Base-by-base conservation (phyloP, 2,113 vertebrate genomes). In the Microtus richardsoni region DNA sequence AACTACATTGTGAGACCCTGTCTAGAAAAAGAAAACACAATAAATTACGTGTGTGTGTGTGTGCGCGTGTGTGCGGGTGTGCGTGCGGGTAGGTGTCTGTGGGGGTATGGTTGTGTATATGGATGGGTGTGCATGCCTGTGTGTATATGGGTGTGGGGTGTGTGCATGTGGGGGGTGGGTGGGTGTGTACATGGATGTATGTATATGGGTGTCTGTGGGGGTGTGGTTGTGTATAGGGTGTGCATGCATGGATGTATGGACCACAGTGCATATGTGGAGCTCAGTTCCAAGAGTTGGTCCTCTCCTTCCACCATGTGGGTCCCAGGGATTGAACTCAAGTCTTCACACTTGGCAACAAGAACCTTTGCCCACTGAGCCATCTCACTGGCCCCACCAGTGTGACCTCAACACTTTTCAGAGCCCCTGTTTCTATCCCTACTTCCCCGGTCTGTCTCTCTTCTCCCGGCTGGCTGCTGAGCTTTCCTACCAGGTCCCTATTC, bases 61-160 rank as follows among this genome's bases (percentile, higher is more conserved):
- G 1, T 41, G 0, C 22, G 10, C 10, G 22, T 5, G 8, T 41
- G 7, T 24, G 39, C 4, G n/a, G n/a, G 54, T 19, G 5, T 21
- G 17, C 1, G 54, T 58, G 33, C 2, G 66, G 16, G 10, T 41
- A 12, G 39, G 39, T 22, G 8, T 41, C 54, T 58, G 17, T 58
- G 54, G 1, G 16, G 4, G 54, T 58, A 16, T 54, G 52, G 16
- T 54, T 54, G 52, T 54, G 16, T 54, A 54, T 54, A 54, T 54
- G 52, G 52, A 14, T 54, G 49, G 2, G 49, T 49, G 49, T 49
- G 49, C 11, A 49, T 49, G 49, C 17, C 5, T 19, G 1, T 58
- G 54, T 58, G 54, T 58, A 58, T 58, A 58, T 58, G 54, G 54
- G 54, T 21, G 54, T 58, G 54, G 17, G 54, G 17, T 58, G 5